phyloP scores from a whole-genome alignment of 2,113 vertebrate species.

The Rhinichthys klamathensis region DNA sequence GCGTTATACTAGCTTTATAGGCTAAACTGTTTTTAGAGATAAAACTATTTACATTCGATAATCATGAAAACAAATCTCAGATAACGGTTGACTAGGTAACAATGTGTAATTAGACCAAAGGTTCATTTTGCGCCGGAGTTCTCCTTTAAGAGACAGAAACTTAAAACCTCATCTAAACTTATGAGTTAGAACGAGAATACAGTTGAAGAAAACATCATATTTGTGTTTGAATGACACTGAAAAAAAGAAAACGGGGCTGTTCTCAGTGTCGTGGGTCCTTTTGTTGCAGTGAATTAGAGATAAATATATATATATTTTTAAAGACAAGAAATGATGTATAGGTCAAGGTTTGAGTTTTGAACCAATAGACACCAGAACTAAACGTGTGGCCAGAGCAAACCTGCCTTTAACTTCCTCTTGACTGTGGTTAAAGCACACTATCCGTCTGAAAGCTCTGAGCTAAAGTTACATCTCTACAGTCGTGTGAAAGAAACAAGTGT shows the following conservation, averaged over 20 bases:
- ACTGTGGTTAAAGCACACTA: background rate
- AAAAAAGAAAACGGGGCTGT: background rate
- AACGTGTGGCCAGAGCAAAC: background rate
- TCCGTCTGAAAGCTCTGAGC: background rate
- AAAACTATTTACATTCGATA: too few relatives aligned
- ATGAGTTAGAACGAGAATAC: background rate
- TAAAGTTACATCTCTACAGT: background rate
- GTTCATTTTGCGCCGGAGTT: too few relatives aligned
- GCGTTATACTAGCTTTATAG: too few relatives aligned
- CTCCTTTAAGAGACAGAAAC: background rate
- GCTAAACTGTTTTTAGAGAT: too few relatives aligned
- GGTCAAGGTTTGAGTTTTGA: background rate
- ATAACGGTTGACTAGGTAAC: too few relatives aligned
- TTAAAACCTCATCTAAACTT: too few relatives aligned
- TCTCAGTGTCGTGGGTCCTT: background rate
- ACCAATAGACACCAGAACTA: background rate
- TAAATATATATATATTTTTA: background rate
- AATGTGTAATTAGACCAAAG: too few relatives aligned
- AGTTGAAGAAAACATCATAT: background rate
- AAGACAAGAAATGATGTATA: background rate
- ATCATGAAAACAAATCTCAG: too few relatives aligned
- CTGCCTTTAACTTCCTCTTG: background rate
- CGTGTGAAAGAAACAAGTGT: background rate
- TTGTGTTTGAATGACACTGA: background rate
- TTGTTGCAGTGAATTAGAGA: background rate